Percentiles rank a stretch among this genome's conserved stretches.
Evolutionary conservation across 2,113 vertebrate species (phyloP).

Genomic region (Malurus cyaneus): DNA sequence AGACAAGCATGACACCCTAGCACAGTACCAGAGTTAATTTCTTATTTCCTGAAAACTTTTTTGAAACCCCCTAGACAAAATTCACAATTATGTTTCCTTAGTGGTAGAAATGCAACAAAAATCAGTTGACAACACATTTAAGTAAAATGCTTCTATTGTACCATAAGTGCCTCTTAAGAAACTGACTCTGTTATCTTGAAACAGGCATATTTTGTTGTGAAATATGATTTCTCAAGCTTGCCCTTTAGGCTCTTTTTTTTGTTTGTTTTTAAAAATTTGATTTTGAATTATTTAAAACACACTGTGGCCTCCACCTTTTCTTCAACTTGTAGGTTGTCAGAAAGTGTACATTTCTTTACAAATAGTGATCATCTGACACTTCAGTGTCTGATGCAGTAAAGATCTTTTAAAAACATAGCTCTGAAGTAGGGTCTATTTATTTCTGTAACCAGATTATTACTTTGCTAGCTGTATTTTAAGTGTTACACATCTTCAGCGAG

Average conservation of each 20-base stretch:
- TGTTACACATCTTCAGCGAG: not conserved
- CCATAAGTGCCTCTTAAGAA: not conserved
- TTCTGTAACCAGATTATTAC: not conserved
- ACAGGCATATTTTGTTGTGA: not conserved
- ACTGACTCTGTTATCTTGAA: not conserved
- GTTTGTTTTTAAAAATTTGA: not conserved
- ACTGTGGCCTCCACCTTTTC: not conserved
- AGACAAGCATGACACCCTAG: not conserved
- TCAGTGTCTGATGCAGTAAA: not conserved
- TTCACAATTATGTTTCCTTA: not conserved
- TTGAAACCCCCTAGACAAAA: not conserved
- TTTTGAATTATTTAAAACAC: not conserved
- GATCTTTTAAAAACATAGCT: not conserved
- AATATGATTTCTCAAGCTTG: not conserved
- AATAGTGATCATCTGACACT: not conserved
- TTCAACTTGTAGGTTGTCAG: not conserved
- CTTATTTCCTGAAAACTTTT: not conserved
- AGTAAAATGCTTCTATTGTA: not conserved
- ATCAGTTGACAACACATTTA: not conserved
- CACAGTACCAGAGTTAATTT: not conserved
- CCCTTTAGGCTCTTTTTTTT: fast-evolving
- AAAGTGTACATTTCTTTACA: not conserved
- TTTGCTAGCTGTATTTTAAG: not conserved
- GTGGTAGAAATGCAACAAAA: not conserved
- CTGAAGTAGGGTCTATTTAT: not conserved